Conservation (phyloP, 2,797 vertebrate genomes). For the Cirrhinus mrigala region DNA sequence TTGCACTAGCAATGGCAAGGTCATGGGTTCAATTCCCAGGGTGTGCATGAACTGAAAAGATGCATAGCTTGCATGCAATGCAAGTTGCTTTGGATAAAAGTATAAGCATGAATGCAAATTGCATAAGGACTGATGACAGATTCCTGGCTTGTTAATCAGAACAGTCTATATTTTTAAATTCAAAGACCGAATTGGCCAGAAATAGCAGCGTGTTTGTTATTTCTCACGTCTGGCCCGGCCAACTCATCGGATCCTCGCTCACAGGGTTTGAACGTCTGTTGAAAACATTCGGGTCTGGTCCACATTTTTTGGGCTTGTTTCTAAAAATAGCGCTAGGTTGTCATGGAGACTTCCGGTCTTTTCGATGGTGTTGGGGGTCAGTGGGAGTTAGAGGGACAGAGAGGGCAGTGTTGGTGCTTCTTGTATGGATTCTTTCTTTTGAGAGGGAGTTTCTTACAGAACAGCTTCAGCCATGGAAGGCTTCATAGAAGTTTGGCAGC, state of each 20-base stretch:
- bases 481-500: constrained; percentile 13
- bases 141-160: constrained; percentile 14
- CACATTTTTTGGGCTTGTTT: constrained; percentile 72
- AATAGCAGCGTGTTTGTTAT: constrained; percentile 61
- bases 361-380: constrained; percentile 72
- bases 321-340: constrained; percentile 80
- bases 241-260: constrained; percentile 38
- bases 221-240: constrained; percentile 44
- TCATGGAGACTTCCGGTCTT: constrained; percentile 82
- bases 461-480: constrained; percentile 16
- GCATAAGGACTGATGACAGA: background rate
- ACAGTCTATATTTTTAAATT: constrained; percentile 7
- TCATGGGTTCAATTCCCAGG: background rate
- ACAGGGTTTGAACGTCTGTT: constrained; percentile 38
- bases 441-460: constrained; percentile 47
- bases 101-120: background rate
- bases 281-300: constrained; percentile 65
- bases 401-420: constrained; percentile 75
- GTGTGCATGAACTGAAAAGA: background rate
- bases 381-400: constrained; percentile 66
- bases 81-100: background rate
- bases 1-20: background rate
- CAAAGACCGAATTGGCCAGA: constrained; percentile 48
- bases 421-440: constrained; percentile 69
- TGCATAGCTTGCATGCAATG: background rate